These are phyloP conservation scores for Porites lutea DNA, from an alignment of 64 coral and sea anemone species.

Conservation along the genomic window DNA sequence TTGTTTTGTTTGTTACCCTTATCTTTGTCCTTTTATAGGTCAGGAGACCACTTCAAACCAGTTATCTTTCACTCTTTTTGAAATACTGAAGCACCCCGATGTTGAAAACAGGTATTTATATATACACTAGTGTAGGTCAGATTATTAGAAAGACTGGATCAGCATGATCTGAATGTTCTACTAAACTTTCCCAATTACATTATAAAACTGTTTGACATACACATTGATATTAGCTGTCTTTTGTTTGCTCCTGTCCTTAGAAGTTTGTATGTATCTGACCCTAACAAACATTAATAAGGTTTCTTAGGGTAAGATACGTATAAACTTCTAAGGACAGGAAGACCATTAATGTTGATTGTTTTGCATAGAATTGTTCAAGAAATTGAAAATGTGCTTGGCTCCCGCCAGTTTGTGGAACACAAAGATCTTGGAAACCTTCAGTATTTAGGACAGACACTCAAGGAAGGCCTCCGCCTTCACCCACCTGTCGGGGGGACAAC, in stretches of 20 bases:
- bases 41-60: slow-evolving; percentile 84
- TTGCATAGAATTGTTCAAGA: slow-evolving; percentile 74
- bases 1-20: not conserved
- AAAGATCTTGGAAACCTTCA: slow-evolving; percentile 85
- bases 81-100: slow-evolving; percentile 73
- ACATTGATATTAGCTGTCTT: too few relatives aligned
- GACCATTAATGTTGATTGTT: not conserved
- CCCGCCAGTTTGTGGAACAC: slow-evolving; percentile 58
- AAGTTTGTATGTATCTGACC: too few relatives aligned
- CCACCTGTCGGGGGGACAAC: slow-evolving; percentile 48
- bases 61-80: slow-evolving; percentile 77
- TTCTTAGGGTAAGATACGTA: too few relatives aligned
- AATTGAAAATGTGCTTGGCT: slow-evolving; percentile 51
- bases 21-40: not conserved
- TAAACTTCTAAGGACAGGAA: too few relatives aligned
- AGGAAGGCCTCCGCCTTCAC: slow-evolving; percentile 84
- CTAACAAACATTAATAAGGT: too few relatives aligned
- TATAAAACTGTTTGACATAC: too few relatives aligned
- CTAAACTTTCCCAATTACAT: too few relatives aligned
- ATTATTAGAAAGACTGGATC: too few relatives aligned
- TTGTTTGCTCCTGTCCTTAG: too few relatives aligned
- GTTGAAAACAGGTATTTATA: slow-evolving; percentile 59
- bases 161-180: too few relatives aligned
- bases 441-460: slow-evolving; percentile 79
- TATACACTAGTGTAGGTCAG: too few relatives aligned